These are phyloP conservation scores for Bombus waltoni DNA, from an alignment of 1,140 invertebrate genomes.

Conservation along the genomic window DNA sequence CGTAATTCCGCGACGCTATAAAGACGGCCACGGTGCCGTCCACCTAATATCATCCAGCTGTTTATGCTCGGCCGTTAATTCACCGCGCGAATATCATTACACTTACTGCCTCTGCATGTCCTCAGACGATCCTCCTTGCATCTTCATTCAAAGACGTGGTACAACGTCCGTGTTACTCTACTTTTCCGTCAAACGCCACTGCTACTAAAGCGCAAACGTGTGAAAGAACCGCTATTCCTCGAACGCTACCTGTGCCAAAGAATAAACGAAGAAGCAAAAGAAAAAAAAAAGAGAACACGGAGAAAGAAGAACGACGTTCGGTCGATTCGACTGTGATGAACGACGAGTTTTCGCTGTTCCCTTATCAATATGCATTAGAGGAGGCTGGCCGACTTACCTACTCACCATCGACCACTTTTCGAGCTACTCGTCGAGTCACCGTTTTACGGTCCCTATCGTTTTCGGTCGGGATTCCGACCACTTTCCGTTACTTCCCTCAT, in stretches of 20 bases:
- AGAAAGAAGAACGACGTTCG: conserved; percentile 5
- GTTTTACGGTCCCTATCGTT: conserved; percentile 35
- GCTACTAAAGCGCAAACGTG: no score
- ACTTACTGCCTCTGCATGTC: not conserved
- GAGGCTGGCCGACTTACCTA: conserved; percentile 66
- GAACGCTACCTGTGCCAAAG: not conserved
- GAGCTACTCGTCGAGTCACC: conserved; percentile 52
- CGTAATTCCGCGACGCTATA: conserved; percentile 56
- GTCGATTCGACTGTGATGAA: conserved; percentile 62
- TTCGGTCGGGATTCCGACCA: conserved; percentile 2
- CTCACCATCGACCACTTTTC: conserved; percentile 53
- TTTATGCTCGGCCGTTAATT: conserved; percentile 51
- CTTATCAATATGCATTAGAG: conserved; percentile 70
- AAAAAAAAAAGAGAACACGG: no score
- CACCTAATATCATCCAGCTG: conserved; percentile 50
- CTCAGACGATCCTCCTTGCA: no score
- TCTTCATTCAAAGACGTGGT: not conserved
- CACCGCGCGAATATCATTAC: conserved; percentile 47
- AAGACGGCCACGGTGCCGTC: conserved; percentile 35
- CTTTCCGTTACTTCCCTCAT: not conserved
- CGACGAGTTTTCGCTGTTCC: conserved; percentile 58
- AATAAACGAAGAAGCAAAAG: no score
- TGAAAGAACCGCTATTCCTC: not conserved
- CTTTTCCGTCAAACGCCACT: no score
- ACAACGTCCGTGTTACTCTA: not conserved